A percentile compares a stretch with the other conserved stretches of the same genome.
Evolutionary conservation across 2,113 vertebrate genomes (phyloP).

Genomic region (Sapajus apella): DNA sequence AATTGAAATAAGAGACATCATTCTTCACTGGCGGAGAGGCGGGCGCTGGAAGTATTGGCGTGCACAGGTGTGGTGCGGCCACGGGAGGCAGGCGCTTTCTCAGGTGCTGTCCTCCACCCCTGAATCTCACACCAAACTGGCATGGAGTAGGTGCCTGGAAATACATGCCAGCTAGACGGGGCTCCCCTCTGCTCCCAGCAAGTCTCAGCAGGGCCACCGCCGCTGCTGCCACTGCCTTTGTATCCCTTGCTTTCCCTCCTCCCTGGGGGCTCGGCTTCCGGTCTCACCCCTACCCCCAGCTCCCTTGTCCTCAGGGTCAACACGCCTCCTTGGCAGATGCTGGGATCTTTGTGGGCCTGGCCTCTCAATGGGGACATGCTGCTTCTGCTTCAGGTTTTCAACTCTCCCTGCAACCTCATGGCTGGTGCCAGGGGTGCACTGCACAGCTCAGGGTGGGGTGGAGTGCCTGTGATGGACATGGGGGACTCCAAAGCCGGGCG

Average conservation of each 20-base stretch:
- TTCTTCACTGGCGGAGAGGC: background rate
- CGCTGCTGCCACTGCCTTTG: background rate
- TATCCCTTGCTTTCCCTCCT: background rate
- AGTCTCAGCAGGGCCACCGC: background rate
- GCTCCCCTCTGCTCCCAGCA: background rate
- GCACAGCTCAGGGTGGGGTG: background rate
- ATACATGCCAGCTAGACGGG: background rate
- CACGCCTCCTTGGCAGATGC: background rate
- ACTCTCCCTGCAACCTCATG: background rate
- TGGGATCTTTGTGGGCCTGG: background rate
- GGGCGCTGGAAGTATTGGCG: fast-evolving
- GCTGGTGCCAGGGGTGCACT: background rate
- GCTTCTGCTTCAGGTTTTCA: background rate
- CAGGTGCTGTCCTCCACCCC: too few relatives aligned
- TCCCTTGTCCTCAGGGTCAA: background rate
- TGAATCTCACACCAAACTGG: fast-evolving
- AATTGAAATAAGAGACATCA: slow-evolving; percentile 34
- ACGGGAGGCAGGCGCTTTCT: fast-evolving
- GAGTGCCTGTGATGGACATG: background rate
- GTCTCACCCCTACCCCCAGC: background rate
- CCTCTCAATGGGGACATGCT: fast-evolving
- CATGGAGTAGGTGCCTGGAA: background rate
- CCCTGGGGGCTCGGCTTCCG: background rate
- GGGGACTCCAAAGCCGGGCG: background rate
- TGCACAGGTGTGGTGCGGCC: fast-evolving